Base-by-base conservation (phyloP, 35 echinoderm and acorn worm species). In the Strongylocentrotus purpuratus region DNA sequence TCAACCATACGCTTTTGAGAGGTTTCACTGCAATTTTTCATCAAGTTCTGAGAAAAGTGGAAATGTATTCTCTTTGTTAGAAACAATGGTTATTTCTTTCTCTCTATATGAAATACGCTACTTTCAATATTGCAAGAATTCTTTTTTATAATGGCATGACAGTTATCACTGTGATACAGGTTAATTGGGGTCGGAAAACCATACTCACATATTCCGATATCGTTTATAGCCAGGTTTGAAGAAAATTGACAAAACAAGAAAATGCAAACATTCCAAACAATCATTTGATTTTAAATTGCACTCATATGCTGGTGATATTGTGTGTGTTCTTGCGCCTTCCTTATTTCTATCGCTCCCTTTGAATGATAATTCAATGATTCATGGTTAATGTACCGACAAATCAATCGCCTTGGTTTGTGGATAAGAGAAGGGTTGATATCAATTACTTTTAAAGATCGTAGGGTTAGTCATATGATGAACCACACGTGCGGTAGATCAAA, bases 101-200 rank as follows among this genome's bases (percentile, higher is more conserved):
- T 3, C 35, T 0, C 35, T 41, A 41, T 3, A 41, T 41, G 3
- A 41, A 1, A 3, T 41, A 41, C 1, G 35, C 35, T 41, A 41
- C 35, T 41, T 41, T 41, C 35, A 41, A 41, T 41, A 41, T 41
- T 3, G 3, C 3, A 41, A 41, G 35, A 41, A 41, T 41, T 41
- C 35, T 12, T 7, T 4, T 78, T n/a, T 22, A 78, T n/a, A 22
- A 4, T 78, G 65, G 65, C 22, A 78, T 78, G 65, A 4, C 65
- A 78, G 25, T 28, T 22, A 18, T 2, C 8, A 78, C 22, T 28
- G 65, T 78, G 65, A 28, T 78, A 18, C 7, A n/a, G 22, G 65
- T 78, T 78, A 78, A 78, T 78, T 28, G 65, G 65, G 65, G 65
- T 78, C 65, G 65, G 22, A 78, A 70, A 78, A 78, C n/a, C 65